Conservation (phyloP, 1,140 invertebrate genomes). For the Lepidostoma basale region DNA sequence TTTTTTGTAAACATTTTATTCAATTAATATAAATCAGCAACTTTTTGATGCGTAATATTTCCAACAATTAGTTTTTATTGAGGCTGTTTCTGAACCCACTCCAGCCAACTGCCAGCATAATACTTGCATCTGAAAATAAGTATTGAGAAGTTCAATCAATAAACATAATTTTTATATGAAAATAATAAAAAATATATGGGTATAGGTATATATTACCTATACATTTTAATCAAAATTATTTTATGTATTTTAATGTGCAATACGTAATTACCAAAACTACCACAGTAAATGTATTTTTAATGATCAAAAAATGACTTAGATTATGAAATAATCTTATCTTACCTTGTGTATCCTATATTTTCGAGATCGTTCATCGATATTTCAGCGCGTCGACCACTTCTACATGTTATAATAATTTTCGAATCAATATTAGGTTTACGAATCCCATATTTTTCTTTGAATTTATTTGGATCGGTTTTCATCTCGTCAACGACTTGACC, state of each 20-base stretch:
- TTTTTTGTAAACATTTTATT: too few species aligned
- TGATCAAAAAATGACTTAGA: slow-evolving; percentile 7
- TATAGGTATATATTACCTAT: too few species aligned
- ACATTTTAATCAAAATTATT: too few species aligned
- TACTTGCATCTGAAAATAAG: slow-evolving; percentile 38
- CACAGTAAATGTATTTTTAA: too few species aligned
- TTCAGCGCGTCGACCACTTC: slow-evolving; percentile 58
- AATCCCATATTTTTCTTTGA: slow-evolving; percentile 55
- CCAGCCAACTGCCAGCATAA: slow-evolving; percentile 42
- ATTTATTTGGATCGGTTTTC: slow-evolving; percentile 48
- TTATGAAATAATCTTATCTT: slow-evolving; percentile 28
- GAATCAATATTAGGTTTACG: slow-evolving; percentile 57
- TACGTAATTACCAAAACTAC: too few species aligned
- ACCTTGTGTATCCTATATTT: slow-evolving; percentile 61
- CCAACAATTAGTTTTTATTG: neutral
- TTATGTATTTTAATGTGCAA: too few species aligned
- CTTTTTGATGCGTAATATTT: neutral
- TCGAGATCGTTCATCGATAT: slow-evolving; percentile 57
- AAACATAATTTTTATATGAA: too few species aligned
- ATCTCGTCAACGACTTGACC: slow-evolving; percentile 27
- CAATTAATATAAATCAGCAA: too few species aligned
- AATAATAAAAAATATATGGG: too few species aligned
- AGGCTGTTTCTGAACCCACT: slow-evolving; percentile 33
- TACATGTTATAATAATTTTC: slow-evolving; percentile 63
- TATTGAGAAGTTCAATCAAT: too few species aligned